Percentiles rank a stretch among this genome's conserved stretches.
These are phyloP conservation scores for Xiphophorus birchmanni DNA, from an alignment of 2,797 vertebrate species.

Conservation along the genomic window DNA sequence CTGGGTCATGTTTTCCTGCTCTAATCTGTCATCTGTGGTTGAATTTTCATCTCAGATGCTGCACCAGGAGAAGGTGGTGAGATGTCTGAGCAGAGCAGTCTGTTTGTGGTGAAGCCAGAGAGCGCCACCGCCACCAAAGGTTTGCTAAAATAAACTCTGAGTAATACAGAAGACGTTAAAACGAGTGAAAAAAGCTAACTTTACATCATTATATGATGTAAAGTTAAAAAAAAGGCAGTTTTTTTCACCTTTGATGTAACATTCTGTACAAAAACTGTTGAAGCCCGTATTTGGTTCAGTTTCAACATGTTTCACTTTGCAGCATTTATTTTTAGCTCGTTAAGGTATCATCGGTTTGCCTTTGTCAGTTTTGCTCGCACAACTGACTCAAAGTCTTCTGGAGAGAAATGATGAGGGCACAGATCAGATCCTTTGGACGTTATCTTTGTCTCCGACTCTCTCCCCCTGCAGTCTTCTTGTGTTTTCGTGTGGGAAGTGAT, in stretches of 20 bases:
- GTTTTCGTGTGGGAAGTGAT: no score
- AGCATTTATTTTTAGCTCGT: no score
- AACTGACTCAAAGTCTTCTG: no score
- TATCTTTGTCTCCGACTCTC: no score
- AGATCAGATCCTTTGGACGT: no score
- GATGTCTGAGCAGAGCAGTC: conserved; percentile 63
- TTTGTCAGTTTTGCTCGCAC: no score
- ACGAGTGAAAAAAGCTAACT: neutral
- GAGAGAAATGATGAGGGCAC: no score
- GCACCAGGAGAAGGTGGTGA: conserved; percentile 68
- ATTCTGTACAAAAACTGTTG: neutral
- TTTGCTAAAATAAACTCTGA: conserved; percentile 44
- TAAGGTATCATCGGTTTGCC: no score
- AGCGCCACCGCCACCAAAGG: conserved; percentile 76
- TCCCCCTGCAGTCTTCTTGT: no score
- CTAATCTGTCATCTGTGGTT: conserved; percentile 38
- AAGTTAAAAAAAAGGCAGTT: neutral
- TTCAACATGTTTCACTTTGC: neutral
- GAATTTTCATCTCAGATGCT: conserved; percentile 51
- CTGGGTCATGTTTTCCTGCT: conserved; percentile 2
- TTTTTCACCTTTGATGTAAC: neutral
- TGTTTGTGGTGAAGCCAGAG: conserved; percentile 78
- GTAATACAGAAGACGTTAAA: conserved; percentile 13
- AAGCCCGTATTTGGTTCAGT: neutral
- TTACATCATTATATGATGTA: neutral